Evolutionary conservation across 2,888 invertebrate genomes (phyloP).

Genomic region (Rotaria magnacalcarata): DNA sequence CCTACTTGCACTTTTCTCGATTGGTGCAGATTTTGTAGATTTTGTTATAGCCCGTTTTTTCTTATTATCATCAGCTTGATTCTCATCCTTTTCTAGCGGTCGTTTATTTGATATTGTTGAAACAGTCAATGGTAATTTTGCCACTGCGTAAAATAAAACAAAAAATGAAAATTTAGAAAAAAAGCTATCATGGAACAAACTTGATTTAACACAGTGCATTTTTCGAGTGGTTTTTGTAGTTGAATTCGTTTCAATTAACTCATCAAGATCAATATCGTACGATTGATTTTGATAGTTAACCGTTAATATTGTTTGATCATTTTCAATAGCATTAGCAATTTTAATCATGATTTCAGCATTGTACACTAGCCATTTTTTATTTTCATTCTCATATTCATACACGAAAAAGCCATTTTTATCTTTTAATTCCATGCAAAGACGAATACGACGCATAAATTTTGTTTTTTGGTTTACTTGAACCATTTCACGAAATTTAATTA

Average conservation of each 20-base stretch:
- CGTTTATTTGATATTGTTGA: background rate
- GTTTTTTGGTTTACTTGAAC: conserved; percentile 7
- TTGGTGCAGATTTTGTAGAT: background rate
- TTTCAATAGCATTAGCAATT: conserved; percentile 12
- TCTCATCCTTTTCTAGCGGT: background rate
- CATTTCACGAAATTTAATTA: background rate
- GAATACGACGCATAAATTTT: conserved; percentile 28
- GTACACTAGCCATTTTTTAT: background rate
- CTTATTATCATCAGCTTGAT: background rate
- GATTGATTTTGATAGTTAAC: background rate
- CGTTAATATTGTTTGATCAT: background rate
- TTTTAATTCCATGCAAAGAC: background rate
- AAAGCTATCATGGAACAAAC: background rate
- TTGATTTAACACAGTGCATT: conserved; percentile 35
- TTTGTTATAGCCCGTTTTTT: background rate
- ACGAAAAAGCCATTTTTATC: conserved; percentile 3
- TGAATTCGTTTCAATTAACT: conserved; percentile 41
- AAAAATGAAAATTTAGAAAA: background rate
- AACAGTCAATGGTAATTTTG: background rate
- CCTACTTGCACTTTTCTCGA: background rate
- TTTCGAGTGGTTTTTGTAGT: conserved; percentile 27
- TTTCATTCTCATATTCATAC: background rate
- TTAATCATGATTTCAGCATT: background rate
- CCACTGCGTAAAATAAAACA: background rate
- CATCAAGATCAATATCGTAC: conserved; percentile 37